A percentile compares a stretch with the other conserved stretches of the same genome.
These are phyloP conservation scores for Ostrea denselamellosa DNA, from an alignment of 1,140 invertebrate genomes.

Conservation along the genomic window DNA sequence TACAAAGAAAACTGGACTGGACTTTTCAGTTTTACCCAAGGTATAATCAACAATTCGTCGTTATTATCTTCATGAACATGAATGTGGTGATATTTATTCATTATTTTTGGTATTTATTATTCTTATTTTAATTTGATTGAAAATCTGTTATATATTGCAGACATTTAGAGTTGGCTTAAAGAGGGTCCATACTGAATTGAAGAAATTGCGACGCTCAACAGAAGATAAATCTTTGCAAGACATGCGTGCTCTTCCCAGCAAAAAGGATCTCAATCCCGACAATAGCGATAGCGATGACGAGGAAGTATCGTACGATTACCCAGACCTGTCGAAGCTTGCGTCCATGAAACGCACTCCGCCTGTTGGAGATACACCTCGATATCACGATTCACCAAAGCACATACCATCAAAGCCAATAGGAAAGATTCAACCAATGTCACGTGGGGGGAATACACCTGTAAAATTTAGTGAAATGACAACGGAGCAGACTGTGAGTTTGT, in stretches of 20 bases:
- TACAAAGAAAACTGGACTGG: slow-evolving; percentile 22
- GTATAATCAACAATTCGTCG: neutral
- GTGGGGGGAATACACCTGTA: neutral
- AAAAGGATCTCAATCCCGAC: neutral
- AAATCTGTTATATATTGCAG: neutral
- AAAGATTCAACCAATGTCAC: neutral
- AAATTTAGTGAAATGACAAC: slow-evolving; percentile 21
- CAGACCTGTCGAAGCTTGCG: slow-evolving; percentile 16
- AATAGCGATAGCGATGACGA: neutral
- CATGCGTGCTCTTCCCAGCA: neutral
- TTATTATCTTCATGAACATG: neutral
- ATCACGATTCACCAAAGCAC: neutral
- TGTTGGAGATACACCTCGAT: neutral
- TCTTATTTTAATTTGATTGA: neutral
- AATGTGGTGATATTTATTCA: no score
- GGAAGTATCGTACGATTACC: neutral
- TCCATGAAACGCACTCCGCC: neutral
- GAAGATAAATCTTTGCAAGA: neutral
- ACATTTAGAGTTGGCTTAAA: slow-evolving; percentile 17
- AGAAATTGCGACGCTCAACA: neutral
- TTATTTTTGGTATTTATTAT: neutral
- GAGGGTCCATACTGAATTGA: neutral
- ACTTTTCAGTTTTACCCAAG: slow-evolving; percentile 4
- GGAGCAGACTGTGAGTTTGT: neutral
- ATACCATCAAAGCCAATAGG: neutral